Base-by-base conservation (phyloP, 2,888 invertebrate species). In the Cepaea hortensis region DNA sequence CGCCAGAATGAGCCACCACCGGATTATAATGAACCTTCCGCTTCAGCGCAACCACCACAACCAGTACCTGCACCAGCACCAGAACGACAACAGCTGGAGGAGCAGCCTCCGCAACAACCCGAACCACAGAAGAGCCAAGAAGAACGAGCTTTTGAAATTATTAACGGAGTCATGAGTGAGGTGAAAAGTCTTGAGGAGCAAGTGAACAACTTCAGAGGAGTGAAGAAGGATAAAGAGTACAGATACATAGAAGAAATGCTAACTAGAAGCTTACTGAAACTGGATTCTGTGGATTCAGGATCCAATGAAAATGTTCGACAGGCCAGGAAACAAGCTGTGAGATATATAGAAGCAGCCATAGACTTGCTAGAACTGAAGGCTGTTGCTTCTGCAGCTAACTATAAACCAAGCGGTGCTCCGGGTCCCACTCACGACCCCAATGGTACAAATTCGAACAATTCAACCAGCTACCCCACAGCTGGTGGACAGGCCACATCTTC, bases 191-290 rank as follows among this genome's bases (percentile, higher is more conserved):
- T 93, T 20, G 91, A 93, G 82, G 91, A 88, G 7, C 87, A 91
- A 80, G 93, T 94, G 3, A 92, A 92, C 85, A 85, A 85, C 13
- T 94, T 94, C 89, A 87, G 79, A 13, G 94, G 94, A 6, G 84
- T 84, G 35, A 94, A 93, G 85, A 88, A 85, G 91, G 97, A 97
- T 93, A 97, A 97, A 93, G 96, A 96, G 90, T 99, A 98, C 94
- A 95, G 97, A 88, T 98, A 96, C 94, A 95, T 99, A 88, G 99
- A 99, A 93, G 99, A 99, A 95, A 98, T 99, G 98, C 95, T 99
- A 73, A 98, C 98, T 0, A 96, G 98, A 89, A 97, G 97, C 94
- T 96, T 99, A 90, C 96, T 98, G 48, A 94, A 94, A 94, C 95
- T 99, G 90, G 99, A 99, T 94, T 97, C 97, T 92, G 97, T 99